phyloP scores from a whole-genome alignment of 2,797 vertebrate species.

The Diplodus sargus region DNA sequence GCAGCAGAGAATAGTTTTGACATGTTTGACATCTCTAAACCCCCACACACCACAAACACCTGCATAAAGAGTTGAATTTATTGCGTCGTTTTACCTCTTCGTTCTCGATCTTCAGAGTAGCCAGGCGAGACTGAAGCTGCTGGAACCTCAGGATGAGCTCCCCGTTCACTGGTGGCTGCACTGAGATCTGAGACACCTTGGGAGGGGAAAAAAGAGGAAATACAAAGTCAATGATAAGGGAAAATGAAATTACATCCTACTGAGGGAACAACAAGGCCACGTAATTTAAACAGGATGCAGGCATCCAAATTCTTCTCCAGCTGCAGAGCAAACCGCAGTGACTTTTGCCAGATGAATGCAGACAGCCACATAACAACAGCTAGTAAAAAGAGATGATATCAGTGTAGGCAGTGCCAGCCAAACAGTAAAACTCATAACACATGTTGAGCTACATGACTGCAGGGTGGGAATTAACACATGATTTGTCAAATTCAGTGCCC shows the following conservation, averaged over 20 bases:
- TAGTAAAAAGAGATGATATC: slow-evolving; percentile 74
- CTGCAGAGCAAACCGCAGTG: slow-evolving; percentile 43
- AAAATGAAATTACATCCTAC: slow-evolving; percentile 9
- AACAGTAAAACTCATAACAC: slow-evolving; percentile 62
- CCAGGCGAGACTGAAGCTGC: slow-evolving; percentile 95
- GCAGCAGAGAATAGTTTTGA: slow-evolving; percentile 1
- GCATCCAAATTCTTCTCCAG: slow-evolving; percentile 33
- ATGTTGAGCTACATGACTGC: slow-evolving; percentile 60
- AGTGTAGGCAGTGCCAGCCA: slow-evolving; percentile 55
- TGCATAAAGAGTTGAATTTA: neutral
- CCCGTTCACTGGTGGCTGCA: slow-evolving; percentile 94
- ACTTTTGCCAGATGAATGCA: slow-evolving; percentile 48
- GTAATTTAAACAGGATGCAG: slow-evolving; percentile 18
- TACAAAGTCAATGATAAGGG: neutral
- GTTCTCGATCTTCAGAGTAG: slow-evolving; percentile 97
- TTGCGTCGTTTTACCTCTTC: slow-evolving; percentile 90
- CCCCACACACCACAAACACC: neutral
- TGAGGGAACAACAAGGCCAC: neutral
- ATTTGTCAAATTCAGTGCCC: slow-evolving; percentile 63
- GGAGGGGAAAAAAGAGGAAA: slow-evolving; percentile 6
- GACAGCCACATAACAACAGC: slow-evolving; percentile 57
- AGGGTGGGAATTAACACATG: slow-evolving; percentile 59
- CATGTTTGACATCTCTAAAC: neutral
- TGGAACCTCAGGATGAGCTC: slow-evolving; percentile 96
- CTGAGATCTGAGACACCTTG: slow-evolving; percentile 95